Conservation (phyloP, 1,140 invertebrate genomes). For the Drosophila neocordata region DNA sequence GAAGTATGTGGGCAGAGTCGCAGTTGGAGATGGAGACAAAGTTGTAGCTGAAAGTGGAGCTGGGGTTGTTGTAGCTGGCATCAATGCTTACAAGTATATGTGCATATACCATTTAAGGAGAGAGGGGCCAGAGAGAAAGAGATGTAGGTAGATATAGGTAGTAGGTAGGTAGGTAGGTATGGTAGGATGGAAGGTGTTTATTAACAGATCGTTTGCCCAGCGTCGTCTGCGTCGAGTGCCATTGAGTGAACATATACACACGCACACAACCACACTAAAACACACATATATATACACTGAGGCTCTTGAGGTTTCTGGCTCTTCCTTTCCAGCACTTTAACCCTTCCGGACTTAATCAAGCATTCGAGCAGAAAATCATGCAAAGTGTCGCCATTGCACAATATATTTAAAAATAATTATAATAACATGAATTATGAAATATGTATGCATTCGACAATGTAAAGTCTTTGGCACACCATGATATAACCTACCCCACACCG, state of each 20-base stretch:
- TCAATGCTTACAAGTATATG: conserved; percentile 1
- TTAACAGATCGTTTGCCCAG: conserved; percentile 81
- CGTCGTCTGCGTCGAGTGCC: conserved; percentile 60
- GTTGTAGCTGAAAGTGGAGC: conserved; percentile 14
- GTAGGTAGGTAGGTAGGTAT: background rate
- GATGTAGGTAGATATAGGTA: too few species aligned
- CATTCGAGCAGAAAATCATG: conserved; percentile 74
- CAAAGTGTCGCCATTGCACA: conserved; percentile 70
- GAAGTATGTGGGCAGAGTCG: conserved; percentile 74
- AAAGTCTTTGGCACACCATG: conserved; percentile 1
- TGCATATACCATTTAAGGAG: background rate
- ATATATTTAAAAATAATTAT: conserved; percentile 77
- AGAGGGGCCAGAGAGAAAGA: background rate
- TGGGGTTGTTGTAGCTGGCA: background rate
- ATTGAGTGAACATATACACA: conserved; percentile 33
- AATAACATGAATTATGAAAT: conserved; percentile 66
- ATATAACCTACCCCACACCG: too few species aligned
- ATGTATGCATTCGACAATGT: conserved; percentile 12
- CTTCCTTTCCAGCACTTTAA: background rate
- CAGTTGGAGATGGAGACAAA: conserved; percentile 21
- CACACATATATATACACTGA: too few species aligned
- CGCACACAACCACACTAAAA: background rate
- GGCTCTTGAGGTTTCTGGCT: conserved; percentile 11
- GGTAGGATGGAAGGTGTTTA: conserved; percentile 71
- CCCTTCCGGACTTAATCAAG: conserved; percentile 39